Percentiles rank a stretch among this genome's conserved stretches.
Conservation (phyloP, 2,113 vertebrate genomes). For the Vimba vimba region DNA sequence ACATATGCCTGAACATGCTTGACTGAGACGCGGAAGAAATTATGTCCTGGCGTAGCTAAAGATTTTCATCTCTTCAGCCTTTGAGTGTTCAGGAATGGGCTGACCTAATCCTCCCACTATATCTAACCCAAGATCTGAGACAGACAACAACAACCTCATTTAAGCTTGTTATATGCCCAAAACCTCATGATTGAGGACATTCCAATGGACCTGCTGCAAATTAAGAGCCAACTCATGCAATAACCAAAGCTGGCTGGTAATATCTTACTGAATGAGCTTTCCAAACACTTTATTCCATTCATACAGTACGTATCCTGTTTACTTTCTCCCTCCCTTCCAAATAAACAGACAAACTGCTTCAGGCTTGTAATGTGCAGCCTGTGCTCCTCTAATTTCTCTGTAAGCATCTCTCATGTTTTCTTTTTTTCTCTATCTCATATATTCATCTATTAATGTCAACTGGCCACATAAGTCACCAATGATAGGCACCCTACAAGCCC, state of each 20-base stretch:
- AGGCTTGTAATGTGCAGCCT: conserved; percentile 76
- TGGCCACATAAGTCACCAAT: conserved; percentile 73
- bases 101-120: conserved; percentile 10
- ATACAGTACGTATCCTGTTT: conserved; percentile 14
- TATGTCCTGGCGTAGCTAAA: neutral
- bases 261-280: conserved; percentile 5
- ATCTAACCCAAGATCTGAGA: conserved; percentile 58
- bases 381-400: conserved; percentile 73
- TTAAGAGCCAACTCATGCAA: neutral
- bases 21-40: neutral
- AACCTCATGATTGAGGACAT: conserved; percentile 52
- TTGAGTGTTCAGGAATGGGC: neutral
- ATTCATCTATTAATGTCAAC: conserved; percentile 70
- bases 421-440: conserved; percentile 41
- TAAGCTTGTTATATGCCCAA: conserved; percentile 66
- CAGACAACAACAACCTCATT: conserved; percentile 57
- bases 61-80: neutral
- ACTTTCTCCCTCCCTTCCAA: conserved; percentile 21
- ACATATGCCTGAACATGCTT: conserved; percentile 66
- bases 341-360: conserved; percentile 59
- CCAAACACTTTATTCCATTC: conserved; percentile 27
- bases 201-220: conserved; percentile 49
- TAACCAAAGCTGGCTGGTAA: conserved; percentile 12
- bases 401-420: conserved; percentile 46
- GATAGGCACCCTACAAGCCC: conserved; percentile 68